phyloP scores from a whole-genome alignment of 2,797 vertebrate species.

The Lagocephalus sceleratus region DNA sequence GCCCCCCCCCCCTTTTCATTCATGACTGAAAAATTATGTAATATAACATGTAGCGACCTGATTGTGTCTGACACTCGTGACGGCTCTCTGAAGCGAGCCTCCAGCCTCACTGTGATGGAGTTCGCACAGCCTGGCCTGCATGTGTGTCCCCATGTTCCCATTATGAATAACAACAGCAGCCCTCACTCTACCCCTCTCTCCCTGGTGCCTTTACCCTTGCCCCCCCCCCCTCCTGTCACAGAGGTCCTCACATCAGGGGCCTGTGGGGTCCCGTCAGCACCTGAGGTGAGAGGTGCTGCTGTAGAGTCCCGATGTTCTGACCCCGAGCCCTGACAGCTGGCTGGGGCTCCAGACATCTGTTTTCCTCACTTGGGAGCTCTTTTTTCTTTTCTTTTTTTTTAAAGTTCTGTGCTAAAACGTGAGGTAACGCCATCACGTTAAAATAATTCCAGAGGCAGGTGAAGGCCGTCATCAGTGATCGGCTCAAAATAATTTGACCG shows the following conservation, averaged over 20 bases:
- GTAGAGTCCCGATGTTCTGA: not conserved
- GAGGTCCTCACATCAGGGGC: constrained; percentile 49
- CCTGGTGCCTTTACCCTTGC: constrained; percentile 46
- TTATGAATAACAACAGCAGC: constrained; percentile 53
- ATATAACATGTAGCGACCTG: constrained; percentile 34
- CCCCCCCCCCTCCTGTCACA: constrained; percentile 36
- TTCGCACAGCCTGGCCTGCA: constrained; percentile 35
- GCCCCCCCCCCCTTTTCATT: constrained; percentile 20
- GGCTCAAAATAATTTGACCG: no score
- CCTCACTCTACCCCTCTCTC: not conserved
- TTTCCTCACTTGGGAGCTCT: no score
- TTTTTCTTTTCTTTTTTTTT: no score
- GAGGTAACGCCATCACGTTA: no score
- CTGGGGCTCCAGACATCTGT: no score
- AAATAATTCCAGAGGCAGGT: no score
- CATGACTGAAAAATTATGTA: constrained; percentile 50
- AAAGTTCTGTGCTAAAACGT: no score
- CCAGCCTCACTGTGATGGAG: constrained; percentile 26
- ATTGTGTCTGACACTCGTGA: constrained; percentile 20
- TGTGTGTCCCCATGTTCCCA: constrained; percentile 38
- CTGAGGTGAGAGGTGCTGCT: constrained; percentile 38
- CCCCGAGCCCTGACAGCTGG: no score
- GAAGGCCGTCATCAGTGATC: no score
- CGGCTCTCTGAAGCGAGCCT: constrained; percentile 29
- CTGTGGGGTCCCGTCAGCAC: constrained; percentile 26